These are phyloP conservation scores for Urocyon cinereoargenteus DNA, from an alignment of 2,797 vertebrate species.

Conservation along the genomic window DNA sequence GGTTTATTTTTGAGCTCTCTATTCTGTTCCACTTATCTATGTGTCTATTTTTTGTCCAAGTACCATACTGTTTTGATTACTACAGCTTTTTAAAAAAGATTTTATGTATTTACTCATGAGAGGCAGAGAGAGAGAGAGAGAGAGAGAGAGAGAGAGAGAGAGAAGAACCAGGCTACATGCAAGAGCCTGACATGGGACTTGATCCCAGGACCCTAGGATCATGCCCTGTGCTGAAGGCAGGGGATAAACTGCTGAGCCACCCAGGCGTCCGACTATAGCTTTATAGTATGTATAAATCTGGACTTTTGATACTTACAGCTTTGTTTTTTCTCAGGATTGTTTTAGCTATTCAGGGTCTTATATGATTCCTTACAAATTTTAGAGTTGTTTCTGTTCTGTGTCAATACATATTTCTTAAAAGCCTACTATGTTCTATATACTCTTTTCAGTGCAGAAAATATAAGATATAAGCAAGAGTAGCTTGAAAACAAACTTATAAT, in stretches of 20 bases:
- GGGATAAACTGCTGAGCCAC: too few relatives aligned
- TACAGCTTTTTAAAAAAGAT: neutral
- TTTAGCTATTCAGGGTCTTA: neutral
- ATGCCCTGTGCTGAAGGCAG: too few relatives aligned
- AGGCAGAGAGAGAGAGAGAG: too few relatives aligned
- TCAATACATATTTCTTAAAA: neutral
- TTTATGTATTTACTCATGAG: too few relatives aligned
- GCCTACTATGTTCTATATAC: neutral
- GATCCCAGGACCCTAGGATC: too few relatives aligned
- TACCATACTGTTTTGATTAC: neutral
- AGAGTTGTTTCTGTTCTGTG: neutral
- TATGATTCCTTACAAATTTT: neutral
- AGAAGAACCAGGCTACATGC: too few relatives aligned
- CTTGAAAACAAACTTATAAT: neutral
- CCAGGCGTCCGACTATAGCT: neutral
- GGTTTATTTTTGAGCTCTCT: neutral
- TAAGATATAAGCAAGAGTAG: neutral
- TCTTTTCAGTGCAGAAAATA: neutral
- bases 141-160: too few relatives aligned
- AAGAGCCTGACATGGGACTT: too few relatives aligned
- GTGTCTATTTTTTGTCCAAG: neutral
- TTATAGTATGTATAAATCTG: neutral
- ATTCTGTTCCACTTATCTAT: neutral
- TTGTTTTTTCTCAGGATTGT: neutral
- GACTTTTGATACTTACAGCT: neutral